Evolutionary conservation across 1,140 invertebrate genomes (phyloP), one percentile per base, ranked within the genome.

Genomic region (Saxidomus purpurata): DNA sequence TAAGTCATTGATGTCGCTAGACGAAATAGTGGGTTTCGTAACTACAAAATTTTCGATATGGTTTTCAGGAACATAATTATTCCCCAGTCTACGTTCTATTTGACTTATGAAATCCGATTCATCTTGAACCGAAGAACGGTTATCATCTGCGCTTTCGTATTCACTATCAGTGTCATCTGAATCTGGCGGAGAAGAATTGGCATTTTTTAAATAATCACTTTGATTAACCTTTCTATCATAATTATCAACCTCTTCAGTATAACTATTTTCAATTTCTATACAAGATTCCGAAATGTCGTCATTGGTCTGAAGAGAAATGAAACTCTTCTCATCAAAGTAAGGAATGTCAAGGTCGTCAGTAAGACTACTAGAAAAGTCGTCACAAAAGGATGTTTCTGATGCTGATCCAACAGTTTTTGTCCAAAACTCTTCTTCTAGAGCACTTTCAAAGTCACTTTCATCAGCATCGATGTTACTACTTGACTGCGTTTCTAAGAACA

Each of bases 381-480:
- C 67, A 71, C 22, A 36, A 19, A 22, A 47, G 25, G 76, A 49
- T 19, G 49, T 52, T 8, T 79, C 76, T 49, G 43, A 34, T 47
- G 76, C 49, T 6, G 76, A 55, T 28, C 76, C 40, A 9, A 52
- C 34, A 28, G 76, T 52, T 79, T 79, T 79, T 28, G 4, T 49
- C 43, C 40, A 79, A 52, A 55, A 55, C 43, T 61, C 80, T 28
- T 82, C 36, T 55, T 82, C 52, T 22, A 82, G 34, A 4, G 80
- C 80, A 61, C 25, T 82, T 28, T 82, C 80, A 82, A 82, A 82
- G 19, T 82, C 52, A 34, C 59, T 43, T 22, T 63, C 52, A 9
- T 82, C 80, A 43, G n/a, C 15, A 34, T 61, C 59, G 1, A 11
- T 25, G 38, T 67, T n/a, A 40, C 38, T 36, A 40, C 38, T 36